These are phyloP conservation scores for Cassiopea andromeda DNA, from an alignment of 30 jellyfish, hydroid and myxozoan genomes.

Conservation along the genomic window DNA sequence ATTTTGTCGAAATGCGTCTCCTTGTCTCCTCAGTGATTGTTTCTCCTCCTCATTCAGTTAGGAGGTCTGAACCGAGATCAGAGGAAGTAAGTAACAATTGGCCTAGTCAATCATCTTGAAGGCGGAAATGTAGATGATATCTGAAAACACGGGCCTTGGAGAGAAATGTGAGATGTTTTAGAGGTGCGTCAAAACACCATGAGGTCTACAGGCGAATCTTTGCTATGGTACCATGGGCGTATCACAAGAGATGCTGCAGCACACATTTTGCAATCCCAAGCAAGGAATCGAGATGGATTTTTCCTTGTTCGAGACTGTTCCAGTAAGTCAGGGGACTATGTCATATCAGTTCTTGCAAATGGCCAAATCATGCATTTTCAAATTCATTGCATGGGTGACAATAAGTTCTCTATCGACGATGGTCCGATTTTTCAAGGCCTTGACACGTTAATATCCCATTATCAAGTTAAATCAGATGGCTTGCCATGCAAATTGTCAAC, in stretches of 20 bases:
- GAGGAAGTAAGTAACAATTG: neutral
- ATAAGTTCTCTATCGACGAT: constrained; percentile 81
- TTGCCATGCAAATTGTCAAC: constrained; percentile 82
- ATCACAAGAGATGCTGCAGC: constrained; percentile 89
- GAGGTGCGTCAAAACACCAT: neutral
- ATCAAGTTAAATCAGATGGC: constrained; percentile 83
- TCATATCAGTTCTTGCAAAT: constrained; percentile 65
- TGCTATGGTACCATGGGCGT: constrained; percentile 88
- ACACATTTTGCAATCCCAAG: constrained; percentile 56
- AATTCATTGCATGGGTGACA: constrained; percentile 83
- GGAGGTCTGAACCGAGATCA: constrained; percentile 5
- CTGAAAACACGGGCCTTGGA: neutral
- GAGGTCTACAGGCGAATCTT: constrained; percentile 55
- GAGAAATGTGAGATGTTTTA: neutral
- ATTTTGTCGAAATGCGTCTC: no score
- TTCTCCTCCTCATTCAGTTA: no score
- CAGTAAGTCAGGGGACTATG: constrained; percentile 86
- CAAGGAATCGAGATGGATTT: constrained; percentile 78
- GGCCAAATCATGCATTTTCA: constrained; percentile 85
- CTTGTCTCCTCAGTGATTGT: no score
- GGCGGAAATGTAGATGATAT: neutral
- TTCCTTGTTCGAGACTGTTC: constrained; percentile 92
- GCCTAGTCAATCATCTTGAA: constrained; percentile 9
- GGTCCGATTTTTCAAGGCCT: constrained; percentile 95
- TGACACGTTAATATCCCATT: constrained; percentile 76